Evolutionary conservation across 2,113 vertebrate genomes (phyloP), one percentile per base, ranked within the genome.

Genomic region (Anolis carolinensis): DNA sequence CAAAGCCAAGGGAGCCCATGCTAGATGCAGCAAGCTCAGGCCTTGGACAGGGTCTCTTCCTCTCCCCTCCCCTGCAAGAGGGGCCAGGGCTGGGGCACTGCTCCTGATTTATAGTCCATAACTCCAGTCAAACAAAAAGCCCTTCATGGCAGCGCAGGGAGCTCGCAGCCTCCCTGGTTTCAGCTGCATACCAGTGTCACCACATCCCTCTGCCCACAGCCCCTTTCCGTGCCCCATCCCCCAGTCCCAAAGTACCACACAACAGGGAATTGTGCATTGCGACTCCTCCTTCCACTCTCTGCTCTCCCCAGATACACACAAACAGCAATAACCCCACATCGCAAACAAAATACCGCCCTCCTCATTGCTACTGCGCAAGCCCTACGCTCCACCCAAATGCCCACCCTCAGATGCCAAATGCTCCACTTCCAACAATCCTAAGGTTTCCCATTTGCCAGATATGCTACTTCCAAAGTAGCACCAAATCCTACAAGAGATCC

Each of bases 51-150:
- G 70, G 79, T 81, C 79, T 81, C 71, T 65, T 36, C 55, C 55
- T 74, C 39, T 50, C 70, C 75, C 83, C 68, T 73, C 70, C 78
- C 85, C 79, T 74, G 39, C 70, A 65, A 84, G n/a, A 62, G 79
- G 78, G 85, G 85, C 78, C 79, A 67, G 74, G 16, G 30, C n/a
- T 2, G 55, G 76, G 68, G 55, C 48, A 50, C 88, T 87, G 84
- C 89, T 87, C 11, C 79, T 94, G 94, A 95, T 95, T 94, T 95
- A 93, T 91, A 93, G 87, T 91, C 91, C 75, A 89, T 36, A 94
- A 94, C 92, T 90, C 90, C 92, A 0, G 3, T 87, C 80, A 85
- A 92, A 95, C 93, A 95, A 95, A 95, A 94, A 94, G 84, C 90
- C 91, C 93, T 94, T 95, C 94, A 94, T 0, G 1, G 88, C 86